Evolutionary conservation across 2,888 invertebrate species (phyloP), one percentile per base, ranked within the genome.

Genomic region (Polymixis flavicincta): DNA sequence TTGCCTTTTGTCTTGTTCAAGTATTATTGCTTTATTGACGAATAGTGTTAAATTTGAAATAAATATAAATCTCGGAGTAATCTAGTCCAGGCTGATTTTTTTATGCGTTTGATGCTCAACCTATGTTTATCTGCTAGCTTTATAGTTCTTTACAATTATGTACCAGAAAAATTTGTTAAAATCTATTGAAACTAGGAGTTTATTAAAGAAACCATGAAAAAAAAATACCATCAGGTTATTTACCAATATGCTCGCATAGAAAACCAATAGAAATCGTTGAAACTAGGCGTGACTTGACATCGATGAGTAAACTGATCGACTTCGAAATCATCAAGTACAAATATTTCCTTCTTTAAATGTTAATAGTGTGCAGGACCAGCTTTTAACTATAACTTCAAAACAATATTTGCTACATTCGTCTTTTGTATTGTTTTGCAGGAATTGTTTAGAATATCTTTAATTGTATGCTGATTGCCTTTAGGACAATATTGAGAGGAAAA

Each of bases 281-380:
- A 57, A 3, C 8, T 17, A 57, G 74, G 48, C 28, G 48, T 70
- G n/a, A 28, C 70, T 75, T 78, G 70, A 57, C 17, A 42, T 37
- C 19, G n/a, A 65, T 54, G n/a, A 48, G 28, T 73, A 37, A 48
- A 37, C 52, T 52, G 71, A 70, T 52, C 57, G 17, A 11, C 48
- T 78, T 76, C 59, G 17, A 79, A 54, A 71, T 78, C 71, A 60
- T 78, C 37, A 57, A 50, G 17, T 32, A 50, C 19, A 50, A 78
- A 28, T n/a, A 57, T 42, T 37, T 42, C 4, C 6, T 50, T 50
- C 70, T 57, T 68, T 0, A 48, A 74, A 67, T 78, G 48, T 78
- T 48, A 54, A 68, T 32, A 14, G 11, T 3, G 4, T 45, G 7
- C 17, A 57, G 11, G n/a, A n/a, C 28, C n/a, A 67, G 37, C 45